phyloP scores from a whole-genome alignment of 1,140 invertebrate species.

The Plectrocnemia conspersa region DNA sequence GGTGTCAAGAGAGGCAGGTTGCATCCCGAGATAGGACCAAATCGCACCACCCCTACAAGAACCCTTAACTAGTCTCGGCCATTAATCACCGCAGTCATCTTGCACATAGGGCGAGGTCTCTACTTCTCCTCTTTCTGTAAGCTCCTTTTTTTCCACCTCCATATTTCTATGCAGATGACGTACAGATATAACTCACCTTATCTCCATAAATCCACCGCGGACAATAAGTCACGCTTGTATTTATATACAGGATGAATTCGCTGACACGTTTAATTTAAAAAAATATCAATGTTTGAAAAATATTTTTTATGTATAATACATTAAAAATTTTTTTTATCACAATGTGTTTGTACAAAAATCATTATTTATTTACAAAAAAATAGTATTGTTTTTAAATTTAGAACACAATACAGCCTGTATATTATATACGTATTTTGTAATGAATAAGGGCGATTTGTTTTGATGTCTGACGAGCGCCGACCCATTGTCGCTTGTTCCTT shows the following conservation, averaged over 20 bases:
- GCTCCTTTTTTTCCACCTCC: slow-evolving; percentile 17
- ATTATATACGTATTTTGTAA: no score
- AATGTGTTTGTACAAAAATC: no score
- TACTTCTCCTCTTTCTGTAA: slow-evolving; percentile 22
- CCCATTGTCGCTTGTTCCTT: slow-evolving; percentile 41
- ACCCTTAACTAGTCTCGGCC: slow-evolving; percentile 22
- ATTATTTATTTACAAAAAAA: no score
- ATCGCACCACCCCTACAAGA: slow-evolving; percentile 5
- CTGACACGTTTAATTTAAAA: no score
- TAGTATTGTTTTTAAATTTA: no score
- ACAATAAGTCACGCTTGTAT: slow-evolving; percentile 31
- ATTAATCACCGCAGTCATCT: slow-evolving; percentile 19
- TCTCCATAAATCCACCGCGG: slow-evolving; percentile 23
- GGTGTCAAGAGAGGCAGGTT: slow-evolving; percentile 6
- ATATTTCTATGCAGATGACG: slow-evolving; percentile 31
- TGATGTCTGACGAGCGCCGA: slow-evolving; percentile 49
- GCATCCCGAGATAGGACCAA: neutral
- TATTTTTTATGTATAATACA: no score
- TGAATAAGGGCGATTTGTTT: slow-evolving; percentile 56
- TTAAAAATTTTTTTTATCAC: no score
- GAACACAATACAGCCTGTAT: no score
- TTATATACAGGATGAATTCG: no score
- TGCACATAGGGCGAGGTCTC: slow-evolving; percentile 16
- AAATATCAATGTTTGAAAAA: no score
- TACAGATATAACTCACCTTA: slow-evolving; percentile 17